A percentile compares a stretch with the other conserved stretches of the same genome.
Evolutionary conservation across 2,888 invertebrate genomes (phyloP).

Genomic region (Alloscopus bannaensis): DNA sequence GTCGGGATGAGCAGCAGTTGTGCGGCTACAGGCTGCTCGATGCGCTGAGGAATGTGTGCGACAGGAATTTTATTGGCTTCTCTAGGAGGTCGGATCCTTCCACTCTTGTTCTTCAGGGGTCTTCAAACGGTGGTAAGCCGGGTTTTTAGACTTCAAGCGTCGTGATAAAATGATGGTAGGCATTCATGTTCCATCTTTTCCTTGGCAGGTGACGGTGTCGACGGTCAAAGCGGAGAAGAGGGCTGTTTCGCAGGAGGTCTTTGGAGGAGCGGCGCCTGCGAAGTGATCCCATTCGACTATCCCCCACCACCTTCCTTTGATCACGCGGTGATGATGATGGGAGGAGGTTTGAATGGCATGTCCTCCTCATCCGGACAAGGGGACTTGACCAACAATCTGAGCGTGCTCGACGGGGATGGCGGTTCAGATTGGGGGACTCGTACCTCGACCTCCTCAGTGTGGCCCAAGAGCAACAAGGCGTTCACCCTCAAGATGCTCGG

Average conservation of each 20-base stretch:
- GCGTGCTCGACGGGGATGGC: too few species aligned
- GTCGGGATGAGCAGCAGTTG: constrained; percentile 39
- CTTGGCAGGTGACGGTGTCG: background rate
- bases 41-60: constrained; percentile 51
- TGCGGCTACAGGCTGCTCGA: constrained; percentile 61
- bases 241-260: too few species aligned
- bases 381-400: too few species aligned
- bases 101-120: background rate
- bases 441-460: background rate
- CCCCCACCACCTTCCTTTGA: background rate
- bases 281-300: too few species aligned
- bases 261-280: too few species aligned
- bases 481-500: constrained; percentile 44
- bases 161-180: background rate
- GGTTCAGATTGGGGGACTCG: too few species aligned
- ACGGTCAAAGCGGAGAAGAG: constrained; percentile 36
- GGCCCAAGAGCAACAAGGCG: constrained; percentile 23
- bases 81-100: constrained; percentile 57
- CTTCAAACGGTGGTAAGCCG: background rate
- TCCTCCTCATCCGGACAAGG: too few species aligned
- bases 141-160: background rate
- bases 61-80: constrained; percentile 35
- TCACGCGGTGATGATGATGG: background rate
- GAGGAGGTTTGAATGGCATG: background rate
- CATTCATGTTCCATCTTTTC: background rate